Evolutionary conservation across 2,113 vertebrate genomes (phyloP).

Genomic region (Urocitellus parryii): DNA sequence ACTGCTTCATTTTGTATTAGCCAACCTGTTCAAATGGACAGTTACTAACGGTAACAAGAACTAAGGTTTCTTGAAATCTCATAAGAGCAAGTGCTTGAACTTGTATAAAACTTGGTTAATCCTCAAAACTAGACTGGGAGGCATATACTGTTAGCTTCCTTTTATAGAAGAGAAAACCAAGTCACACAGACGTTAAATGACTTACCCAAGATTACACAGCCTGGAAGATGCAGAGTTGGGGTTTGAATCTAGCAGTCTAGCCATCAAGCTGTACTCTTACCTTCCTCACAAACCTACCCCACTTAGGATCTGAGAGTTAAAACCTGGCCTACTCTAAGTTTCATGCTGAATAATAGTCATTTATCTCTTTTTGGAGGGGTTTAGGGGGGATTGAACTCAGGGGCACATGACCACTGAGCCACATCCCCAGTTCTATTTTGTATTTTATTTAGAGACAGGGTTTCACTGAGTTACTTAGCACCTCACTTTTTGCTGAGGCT

Average conservation of each 20-base stretch:
- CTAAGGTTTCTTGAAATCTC: not conserved
- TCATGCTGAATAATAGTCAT: not conserved
- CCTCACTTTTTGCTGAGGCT: no score
- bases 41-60: not conserved
- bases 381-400: no score
- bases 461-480: no score
- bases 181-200: not conserved
- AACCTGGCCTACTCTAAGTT: not conserved
- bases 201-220: not conserved
- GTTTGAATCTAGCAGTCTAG: not conserved
- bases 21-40: not conserved
- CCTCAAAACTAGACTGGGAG: not conserved
- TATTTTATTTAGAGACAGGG: no score
- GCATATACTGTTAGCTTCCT: not conserved
- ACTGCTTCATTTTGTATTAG: not conserved
- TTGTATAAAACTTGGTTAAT: not conserved
- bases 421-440: no score
- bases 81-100: not conserved
- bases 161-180: not conserved
- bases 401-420: no score
- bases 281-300: not conserved
- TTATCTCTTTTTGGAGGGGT: not conserved
- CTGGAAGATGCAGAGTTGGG: not conserved
- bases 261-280: not conserved
- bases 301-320: not conserved